A percentile compares a stretch with the other conserved stretches of the same genome.
phyloP scores from a whole-genome alignment of 1,140 invertebrate species.

The Coboldia fuscipes region DNA sequence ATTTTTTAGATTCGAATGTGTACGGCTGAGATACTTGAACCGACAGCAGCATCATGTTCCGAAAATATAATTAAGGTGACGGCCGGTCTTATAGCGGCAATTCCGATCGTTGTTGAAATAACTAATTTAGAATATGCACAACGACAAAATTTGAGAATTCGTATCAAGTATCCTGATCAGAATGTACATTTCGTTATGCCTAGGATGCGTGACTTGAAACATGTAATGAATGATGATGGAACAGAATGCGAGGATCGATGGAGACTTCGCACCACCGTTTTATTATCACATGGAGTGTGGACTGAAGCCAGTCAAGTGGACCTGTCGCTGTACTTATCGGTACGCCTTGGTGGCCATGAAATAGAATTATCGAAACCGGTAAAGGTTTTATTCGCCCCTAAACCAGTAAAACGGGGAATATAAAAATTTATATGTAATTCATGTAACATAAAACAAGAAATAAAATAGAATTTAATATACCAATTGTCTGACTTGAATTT shows the following conservation, averaged over 20 bases:
- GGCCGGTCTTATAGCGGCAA: constrained; percentile 69
- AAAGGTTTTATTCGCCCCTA: constrained; percentile 71
- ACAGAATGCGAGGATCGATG: constrained; percentile 21
- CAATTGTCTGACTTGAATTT: too few relatives aligned
- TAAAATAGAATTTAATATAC: background rate
- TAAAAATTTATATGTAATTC: constrained; percentile 17
- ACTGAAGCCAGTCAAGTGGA: constrained; percentile 77
- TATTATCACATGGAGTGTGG: constrained; percentile 79
- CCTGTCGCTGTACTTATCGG: constrained; percentile 58
- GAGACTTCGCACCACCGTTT: constrained; percentile 59
- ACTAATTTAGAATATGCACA: constrained; percentile 48
- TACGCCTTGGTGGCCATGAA: constrained; percentile 32
- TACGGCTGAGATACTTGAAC: constrained; percentile 63
- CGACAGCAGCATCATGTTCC: constrained; percentile 42
- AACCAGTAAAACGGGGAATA: constrained; percentile 66
- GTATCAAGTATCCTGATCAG: constrained; percentile 82
- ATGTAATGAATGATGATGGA: constrained; percentile 19
- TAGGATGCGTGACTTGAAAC: constrained; percentile 40
- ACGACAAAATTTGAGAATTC: constrained; percentile 44
- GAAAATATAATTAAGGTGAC: constrained; percentile 84
- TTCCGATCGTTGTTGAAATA: constrained; percentile 70
- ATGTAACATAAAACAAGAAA: background rate
- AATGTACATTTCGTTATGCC: constrained; percentile 64
- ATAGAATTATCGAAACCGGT: constrained; percentile 77
- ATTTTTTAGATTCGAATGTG: constrained; percentile 42